Conservation (phyloP, 2,113 vertebrate species). For the Gorsachius goisagi region DNA sequence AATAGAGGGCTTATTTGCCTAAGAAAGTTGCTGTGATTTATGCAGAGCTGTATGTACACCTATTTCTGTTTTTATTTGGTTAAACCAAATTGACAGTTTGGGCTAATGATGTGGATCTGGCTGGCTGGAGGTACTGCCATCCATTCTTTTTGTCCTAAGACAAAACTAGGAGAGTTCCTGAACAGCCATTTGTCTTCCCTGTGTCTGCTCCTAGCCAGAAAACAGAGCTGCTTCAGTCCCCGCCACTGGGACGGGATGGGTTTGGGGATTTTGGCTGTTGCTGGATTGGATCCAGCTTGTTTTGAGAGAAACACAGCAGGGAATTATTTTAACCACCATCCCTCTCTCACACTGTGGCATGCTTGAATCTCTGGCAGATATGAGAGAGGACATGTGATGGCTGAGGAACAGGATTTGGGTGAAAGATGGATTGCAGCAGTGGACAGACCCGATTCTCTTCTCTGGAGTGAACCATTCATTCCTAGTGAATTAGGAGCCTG, state of each 20-base stretch:
- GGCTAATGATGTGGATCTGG: not conserved
- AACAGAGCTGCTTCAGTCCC: not conserved
- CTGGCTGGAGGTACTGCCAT: not conserved
- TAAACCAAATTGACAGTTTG: not conserved
- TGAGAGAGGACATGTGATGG: not conserved
- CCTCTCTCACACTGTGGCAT: not conserved
- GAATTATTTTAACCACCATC: not conserved
- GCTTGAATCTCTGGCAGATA: not conserved
- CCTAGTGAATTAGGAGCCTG: not conserved
- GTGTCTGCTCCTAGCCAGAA: not conserved
- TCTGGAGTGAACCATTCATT: not conserved
- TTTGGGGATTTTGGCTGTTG: not conserved
- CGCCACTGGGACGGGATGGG: rapidly evolving
- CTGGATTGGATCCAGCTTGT: not conserved
- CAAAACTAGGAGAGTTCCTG: not conserved
- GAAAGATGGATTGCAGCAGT: not conserved
- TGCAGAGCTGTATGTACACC: not conserved
- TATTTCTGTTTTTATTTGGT: not conserved
- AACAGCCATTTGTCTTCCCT: not conserved
- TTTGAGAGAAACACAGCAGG: not conserved
- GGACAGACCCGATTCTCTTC: not conserved
- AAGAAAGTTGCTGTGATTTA: not conserved
- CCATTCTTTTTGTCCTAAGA: not conserved
- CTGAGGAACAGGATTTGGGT: not conserved
- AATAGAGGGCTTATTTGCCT: not conserved